Conservation (phyloP, 2,888 invertebrate species). For the Euclidia mi region DNA sequence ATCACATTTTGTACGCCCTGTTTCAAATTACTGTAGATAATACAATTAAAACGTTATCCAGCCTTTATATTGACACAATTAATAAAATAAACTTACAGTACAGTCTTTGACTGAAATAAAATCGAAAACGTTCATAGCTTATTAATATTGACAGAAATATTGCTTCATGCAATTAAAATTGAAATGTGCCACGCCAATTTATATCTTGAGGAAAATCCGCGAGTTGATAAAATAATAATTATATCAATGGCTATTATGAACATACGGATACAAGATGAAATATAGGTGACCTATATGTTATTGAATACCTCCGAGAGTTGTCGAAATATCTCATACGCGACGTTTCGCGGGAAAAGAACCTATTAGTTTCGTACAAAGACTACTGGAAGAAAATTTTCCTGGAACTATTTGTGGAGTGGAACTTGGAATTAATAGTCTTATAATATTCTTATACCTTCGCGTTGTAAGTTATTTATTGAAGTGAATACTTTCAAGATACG, state of each 20-base stretch:
- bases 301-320: constrained; percentile 14
- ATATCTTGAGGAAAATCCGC: not conserved
- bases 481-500: too few species aligned
- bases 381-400: too few species aligned
- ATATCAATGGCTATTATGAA: constrained; percentile 1
- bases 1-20: too few species aligned
- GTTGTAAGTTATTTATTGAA: too few species aligned
- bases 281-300: constrained; percentile 22
- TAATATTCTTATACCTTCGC: too few species aligned
- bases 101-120: not conserved
- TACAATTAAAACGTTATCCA: too few species aligned
- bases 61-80: too few species aligned
- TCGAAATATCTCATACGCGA: not conserved
- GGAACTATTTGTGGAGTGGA: too few species aligned
- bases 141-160: constrained; percentile 1
- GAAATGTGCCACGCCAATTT: constrained; percentile 2
- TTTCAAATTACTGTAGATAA: too few species aligned
- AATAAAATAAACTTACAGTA: constrained; percentile 2
- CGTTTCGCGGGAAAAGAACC: not conserved
- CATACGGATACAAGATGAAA: constrained; percentile 6
- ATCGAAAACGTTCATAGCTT: not conserved
- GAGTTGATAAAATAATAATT: constrained; percentile 8
- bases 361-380: too few species aligned
- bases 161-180: not conserved
- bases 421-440: too few species aligned